Conservation (phyloP, 1,140 invertebrate genomes). For the Eumeta japonica region DNA sequence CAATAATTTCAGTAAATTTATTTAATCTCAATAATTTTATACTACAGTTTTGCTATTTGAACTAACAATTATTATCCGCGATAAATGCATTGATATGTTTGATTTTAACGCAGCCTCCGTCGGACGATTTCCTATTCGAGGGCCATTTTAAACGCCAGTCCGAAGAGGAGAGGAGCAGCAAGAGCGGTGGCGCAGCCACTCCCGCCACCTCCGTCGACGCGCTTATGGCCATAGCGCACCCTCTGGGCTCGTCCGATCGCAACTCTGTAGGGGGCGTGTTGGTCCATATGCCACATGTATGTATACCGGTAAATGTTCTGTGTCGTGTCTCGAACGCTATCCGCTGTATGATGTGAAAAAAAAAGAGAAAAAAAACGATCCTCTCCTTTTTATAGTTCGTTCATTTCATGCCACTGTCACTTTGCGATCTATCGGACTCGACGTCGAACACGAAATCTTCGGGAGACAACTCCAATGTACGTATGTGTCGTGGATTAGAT, state of each 20-base stretch:
- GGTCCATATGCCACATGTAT: constrained; percentile 87
- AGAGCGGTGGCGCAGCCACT: constrained; percentile 15
- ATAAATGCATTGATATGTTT: no score
- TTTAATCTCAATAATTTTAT: no score
- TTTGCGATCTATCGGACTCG: no score
- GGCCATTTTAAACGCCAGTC: constrained; percentile 14
- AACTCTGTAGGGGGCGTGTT: constrained; percentile 80
- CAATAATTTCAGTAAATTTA: no score
- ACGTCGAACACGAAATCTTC: no score
- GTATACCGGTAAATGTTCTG: constrained; percentile 27
- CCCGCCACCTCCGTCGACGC: constrained; percentile 46
- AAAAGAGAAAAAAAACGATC: no score
- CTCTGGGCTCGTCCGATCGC: constrained; percentile 55
- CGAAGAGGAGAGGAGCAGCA: constrained; percentile 27
- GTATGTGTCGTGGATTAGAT: no score
- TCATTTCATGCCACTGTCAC: constrained; percentile 56
- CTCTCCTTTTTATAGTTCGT: constrained; percentile 46
- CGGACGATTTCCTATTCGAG: constrained; percentile 28
- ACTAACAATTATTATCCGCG: no score
- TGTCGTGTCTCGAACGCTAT: neutral
- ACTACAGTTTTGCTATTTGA: no score
- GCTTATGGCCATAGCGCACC: constrained; percentile 60
- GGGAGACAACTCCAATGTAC: no score
- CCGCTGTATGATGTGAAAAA: neutral
- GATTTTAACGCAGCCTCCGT: constrained; percentile 21